Evolutionary conservation across 2,888 invertebrate genomes (phyloP), one percentile per base, ranked within the genome.

Genomic region (Xanthostigma xanthostigma): DNA sequence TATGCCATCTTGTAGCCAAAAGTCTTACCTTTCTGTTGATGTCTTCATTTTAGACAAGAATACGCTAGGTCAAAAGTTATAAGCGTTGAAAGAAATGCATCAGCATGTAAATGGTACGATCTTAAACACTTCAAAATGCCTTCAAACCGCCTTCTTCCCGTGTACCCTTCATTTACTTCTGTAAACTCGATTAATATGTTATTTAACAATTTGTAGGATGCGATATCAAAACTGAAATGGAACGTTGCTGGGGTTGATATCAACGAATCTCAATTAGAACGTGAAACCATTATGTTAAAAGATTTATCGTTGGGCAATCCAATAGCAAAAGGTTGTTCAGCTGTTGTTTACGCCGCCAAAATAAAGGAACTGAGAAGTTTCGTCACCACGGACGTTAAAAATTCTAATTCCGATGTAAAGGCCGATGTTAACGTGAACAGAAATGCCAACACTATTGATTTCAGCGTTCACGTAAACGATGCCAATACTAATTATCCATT

Each of bases 311-410:
- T 88, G 54, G 86, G 84, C 1, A 73, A 77, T 37, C 71, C 78
- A 2, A 80, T 90, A 55, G 85, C 81, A 8, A 85, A 88, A 64
- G 89, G 89, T 12, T 82, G 85, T 61, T 84, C 82, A 54, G 88
- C 85, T 33, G 86, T 84, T 34, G 86, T 90, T 1, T 86, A 88
- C 63, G 75, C 80, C 4, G 84, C 84, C 2, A 71, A 72, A 49
- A 67, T 75, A 45, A 74, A 71, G 53, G 45, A 57, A 56, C 49
- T 53, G 50, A 40, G 10, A 13, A 35, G 44, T 46, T n/a, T 27
- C 6, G 27, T 27, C 27, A 27, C 5, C 27, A 27, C 41, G 11
- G 57, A 58, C 4, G 50, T 17, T 0, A 49, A 53, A 2, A 49
- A 53, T 1, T 54, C 54, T 12, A 53, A 60, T 36, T 6, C 35